Percentiles rank a stretch among this genome's conserved stretches.
Conservation (phyloP, 2,888 invertebrate species). For the Tetranychus piercei region DNA sequence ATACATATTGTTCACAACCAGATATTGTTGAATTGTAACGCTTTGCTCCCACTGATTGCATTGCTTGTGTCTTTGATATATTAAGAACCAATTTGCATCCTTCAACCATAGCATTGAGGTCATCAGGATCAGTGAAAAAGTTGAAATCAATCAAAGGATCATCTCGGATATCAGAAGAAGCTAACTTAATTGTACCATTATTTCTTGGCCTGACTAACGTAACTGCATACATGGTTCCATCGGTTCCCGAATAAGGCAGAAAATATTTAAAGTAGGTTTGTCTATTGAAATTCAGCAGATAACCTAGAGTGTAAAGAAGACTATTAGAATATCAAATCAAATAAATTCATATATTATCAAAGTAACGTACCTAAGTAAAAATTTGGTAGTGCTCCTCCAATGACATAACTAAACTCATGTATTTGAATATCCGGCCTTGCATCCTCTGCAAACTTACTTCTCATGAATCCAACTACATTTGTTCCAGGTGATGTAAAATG, state of each 20-base stretch:
- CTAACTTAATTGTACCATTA: not conserved
- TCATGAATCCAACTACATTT: not conserved
- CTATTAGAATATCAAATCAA: not conserved
- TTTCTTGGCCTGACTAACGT: not conserved
- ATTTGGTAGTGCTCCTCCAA: not conserved
- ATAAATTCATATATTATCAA: not conserved
- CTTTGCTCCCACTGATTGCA: not conserved
- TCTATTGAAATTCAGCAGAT: no score
- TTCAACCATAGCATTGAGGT: not conserved
- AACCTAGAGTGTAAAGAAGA: no score
- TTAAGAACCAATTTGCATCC: not conserved
- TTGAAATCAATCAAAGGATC: not conserved
- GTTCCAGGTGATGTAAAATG: not conserved
- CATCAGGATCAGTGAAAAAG: not conserved
- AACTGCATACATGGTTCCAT: not conserved
- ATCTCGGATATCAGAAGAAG: not conserved
- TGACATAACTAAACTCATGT: not conserved
- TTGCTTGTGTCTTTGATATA: not conserved
- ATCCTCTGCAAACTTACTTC: not conserved
- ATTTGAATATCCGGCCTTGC: not conserved
- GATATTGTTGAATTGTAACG: not conserved
- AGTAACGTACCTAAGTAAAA: not conserved
- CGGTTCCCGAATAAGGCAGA: no score
- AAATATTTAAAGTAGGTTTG: no score
- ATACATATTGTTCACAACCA: not conserved